Evolutionary conservation across 2,888 invertebrate genomes (phyloP), one percentile per base, ranked within the genome.

Genomic region (Scaptodrosophila latifasciaeformis): DNA sequence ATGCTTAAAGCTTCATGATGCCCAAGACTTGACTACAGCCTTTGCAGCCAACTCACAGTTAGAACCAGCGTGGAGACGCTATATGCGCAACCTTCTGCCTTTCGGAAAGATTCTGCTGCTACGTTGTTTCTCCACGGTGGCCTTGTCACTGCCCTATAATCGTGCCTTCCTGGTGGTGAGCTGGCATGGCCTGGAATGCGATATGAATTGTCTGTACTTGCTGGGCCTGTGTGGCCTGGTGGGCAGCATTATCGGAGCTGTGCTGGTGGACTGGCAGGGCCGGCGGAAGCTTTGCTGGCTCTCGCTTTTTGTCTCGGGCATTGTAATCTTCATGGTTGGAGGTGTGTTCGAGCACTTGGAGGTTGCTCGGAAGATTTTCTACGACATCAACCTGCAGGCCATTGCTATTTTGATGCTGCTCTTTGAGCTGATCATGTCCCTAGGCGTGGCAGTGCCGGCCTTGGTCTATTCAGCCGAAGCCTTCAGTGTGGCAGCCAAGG

Each of bases 391-490:
- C 30, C 51, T 78, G 13, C 70, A 76, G 54, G 70, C 70, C 34
- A 67, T 77, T 44, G 70, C 84, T 0, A 54, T 71, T 3, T 54
- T 85, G 2, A 68, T 84, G 64, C 59, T 85, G 1, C 49, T 79
- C 21, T 84, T 83, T 49, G 83, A 82, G 61, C 55, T 76, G 0
- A 59, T 84, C n/a, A 77, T 78, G 10, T 68, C 83, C 1, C 65
- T 59, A 2, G 85, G 84, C 12, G 74, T 85, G 44, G 81, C 82
- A 0, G 69, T 82, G 9, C 74, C 77, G 5, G 76, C 84, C 0
- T 61, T 77, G 6, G 69, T 85, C 17, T 84, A 85, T 34, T 67
- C 84, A 2, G 69, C 82, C 2, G 85, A 84, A 47, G 86, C 86
- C 1, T 84, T 84, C 19, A 76, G 80, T 1, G 50, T 77, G 19